Evolutionary conservation across 2,113 vertebrate species (phyloP).

Genomic region (Myotis brandtii): DNA sequence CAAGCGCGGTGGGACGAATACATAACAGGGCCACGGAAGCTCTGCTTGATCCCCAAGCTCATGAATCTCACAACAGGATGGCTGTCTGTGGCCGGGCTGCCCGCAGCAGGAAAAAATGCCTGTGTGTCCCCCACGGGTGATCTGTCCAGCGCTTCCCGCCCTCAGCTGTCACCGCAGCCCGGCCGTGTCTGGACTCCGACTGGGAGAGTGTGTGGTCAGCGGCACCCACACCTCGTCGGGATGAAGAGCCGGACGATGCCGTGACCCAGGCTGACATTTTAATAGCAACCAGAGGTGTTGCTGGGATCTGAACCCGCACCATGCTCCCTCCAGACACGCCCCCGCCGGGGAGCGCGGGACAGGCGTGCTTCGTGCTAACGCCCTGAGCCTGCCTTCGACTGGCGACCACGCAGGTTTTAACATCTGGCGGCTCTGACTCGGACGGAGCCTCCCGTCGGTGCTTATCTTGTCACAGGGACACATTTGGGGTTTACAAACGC

Average conservation of each 20-base stretch:
- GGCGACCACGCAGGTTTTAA: constrained; percentile 45
- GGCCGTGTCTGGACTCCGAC: neutral
- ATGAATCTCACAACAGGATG: neutral
- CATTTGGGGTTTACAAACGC: constrained; percentile 34
- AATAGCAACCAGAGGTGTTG: neutral
- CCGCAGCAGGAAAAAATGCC: neutral
- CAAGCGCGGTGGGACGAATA: no score
- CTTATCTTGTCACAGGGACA: constrained; percentile 59
- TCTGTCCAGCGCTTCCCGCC: neutral
- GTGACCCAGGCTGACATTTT: constrained; percentile 44
- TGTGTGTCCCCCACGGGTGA: fast-evolving
- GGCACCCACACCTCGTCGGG: neutral
- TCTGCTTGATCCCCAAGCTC: neutral
- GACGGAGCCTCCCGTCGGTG: neutral
- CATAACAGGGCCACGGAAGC: fast-evolving
- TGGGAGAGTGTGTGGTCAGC: neutral
- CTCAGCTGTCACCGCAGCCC: neutral
- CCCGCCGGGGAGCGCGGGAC: neutral
- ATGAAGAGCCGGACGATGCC: neutral
- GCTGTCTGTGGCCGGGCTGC: neutral
- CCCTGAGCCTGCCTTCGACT: neutral
- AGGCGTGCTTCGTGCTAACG: neutral
- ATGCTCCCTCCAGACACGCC: neutral
- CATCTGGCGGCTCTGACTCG: constrained; percentile 21
- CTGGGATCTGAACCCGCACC: constrained; percentile 26